A percentile compares a stretch with the other conserved stretches of the same genome.
phyloP scores from a whole-genome alignment of 2,888 invertebrate species.

The Plagodis pulveraria region DNA sequence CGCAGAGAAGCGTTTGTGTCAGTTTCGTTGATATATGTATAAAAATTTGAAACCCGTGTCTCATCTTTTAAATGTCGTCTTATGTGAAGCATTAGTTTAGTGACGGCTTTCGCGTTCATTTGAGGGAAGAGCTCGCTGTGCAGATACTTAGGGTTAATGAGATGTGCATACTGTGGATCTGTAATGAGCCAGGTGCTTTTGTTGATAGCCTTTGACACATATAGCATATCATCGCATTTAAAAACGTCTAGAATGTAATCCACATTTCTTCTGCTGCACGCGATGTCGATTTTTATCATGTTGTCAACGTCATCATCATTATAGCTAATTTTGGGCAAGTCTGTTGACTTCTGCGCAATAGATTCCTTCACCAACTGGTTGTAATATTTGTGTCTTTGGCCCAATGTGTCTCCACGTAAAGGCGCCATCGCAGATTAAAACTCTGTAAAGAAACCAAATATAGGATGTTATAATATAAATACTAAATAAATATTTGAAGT shows the following conservation, averaged over 20 bases:
- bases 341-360: conserved; percentile 15
- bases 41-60: conserved; percentile 62
- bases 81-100: conserved; percentile 60
- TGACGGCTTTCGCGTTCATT: conserved; percentile 61
- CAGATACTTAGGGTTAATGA: conserved; percentile 66
- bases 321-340: conserved; percentile 10
- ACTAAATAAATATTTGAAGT: no score
- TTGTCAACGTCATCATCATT: conserved; percentile 47
- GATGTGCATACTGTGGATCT: conserved; percentile 57
- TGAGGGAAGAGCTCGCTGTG: conserved; percentile 54
- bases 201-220: conserved; percentile 64
- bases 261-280: conserved; percentile 49
- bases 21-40: conserved; percentile 48
- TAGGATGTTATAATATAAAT: no score
- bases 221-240: conserved; percentile 60
- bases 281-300: conserved; percentile 59
- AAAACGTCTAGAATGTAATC: conserved; percentile 53
- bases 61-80: conserved; percentile 61
- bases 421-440: no score
- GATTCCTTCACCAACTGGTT: conserved; percentile 39
- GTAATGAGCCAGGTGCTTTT: conserved; percentile 63
- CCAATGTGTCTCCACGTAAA: no score
- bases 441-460: no score
- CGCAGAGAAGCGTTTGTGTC: conserved; percentile 46
- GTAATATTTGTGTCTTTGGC: conserved; percentile 45